phyloP scores from a whole-genome alignment of 92 coral and sea anemone genomes.

The Epizoanthus fatuus region DNA sequence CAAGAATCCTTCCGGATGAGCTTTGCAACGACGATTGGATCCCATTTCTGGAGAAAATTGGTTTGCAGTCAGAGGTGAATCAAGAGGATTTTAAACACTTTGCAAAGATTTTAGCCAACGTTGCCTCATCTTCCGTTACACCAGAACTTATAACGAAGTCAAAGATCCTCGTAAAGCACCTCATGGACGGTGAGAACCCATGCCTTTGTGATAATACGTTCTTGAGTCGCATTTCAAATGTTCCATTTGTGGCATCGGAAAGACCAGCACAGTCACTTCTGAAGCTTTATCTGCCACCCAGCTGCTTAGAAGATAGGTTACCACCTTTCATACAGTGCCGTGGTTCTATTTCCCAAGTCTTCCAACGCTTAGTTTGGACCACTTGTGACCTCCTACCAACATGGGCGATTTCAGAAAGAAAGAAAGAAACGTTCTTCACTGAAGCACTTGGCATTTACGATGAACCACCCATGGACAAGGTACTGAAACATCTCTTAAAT shows the following conservation, averaged over 20 bases:
- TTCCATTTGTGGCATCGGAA: slow-evolving; percentile 53
- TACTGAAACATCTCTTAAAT: slow-evolving; percentile 58
- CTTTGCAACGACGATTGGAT: slow-evolving; percentile 40
- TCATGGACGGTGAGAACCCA: slow-evolving; percentile 11
- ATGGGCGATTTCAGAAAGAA: not conserved
- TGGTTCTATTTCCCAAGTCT: slow-evolving; percentile 31
- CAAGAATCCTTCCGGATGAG: slow-evolving; percentile 38
- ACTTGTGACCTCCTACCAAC: slow-evolving; percentile 50
- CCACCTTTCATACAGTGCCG: slow-evolving; percentile 19
- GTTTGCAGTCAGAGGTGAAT: slow-evolving; percentile 39
- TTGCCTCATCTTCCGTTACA: not conserved
- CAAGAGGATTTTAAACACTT: slow-evolving; percentile 26
- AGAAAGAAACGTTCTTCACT: too few relatives aligned
- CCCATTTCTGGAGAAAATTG: slow-evolving; percentile 41
- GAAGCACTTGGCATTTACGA: slow-evolving; percentile 46
- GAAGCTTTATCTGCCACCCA: slow-evolving; percentile 26
- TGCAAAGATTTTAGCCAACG: slow-evolving; percentile 27
- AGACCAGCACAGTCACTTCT: slow-evolving; percentile 14
- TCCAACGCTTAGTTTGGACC: slow-evolving; percentile 48
- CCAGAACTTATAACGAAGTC: slow-evolving; percentile 6
- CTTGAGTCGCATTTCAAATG: slow-evolving; percentile 37
- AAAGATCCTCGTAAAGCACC: slow-evolving; percentile 26
- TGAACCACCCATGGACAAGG: slow-evolving; percentile 65
- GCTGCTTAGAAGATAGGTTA: not conserved
- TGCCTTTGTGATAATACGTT: slow-evolving; percentile 27